These are phyloP conservation scores for Rhizoglyphus robini DNA, from an alignment of 1,140 invertebrate species.

Conservation along the genomic window DNA sequence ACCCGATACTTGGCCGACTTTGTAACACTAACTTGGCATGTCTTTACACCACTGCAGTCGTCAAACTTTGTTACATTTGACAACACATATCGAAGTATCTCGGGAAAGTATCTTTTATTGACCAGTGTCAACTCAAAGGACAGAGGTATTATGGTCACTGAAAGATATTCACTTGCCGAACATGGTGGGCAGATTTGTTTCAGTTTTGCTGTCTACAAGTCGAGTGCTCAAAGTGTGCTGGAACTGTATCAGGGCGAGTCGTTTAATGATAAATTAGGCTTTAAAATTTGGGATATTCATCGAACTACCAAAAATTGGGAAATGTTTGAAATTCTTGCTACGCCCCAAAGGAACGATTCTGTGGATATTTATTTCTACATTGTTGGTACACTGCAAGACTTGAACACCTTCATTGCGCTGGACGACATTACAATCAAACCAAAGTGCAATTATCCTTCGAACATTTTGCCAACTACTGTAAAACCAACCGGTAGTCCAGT, in stretches of 20 bases:
- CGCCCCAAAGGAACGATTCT: neutral
- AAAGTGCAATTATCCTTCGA: neutral
- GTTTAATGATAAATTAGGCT: neutral
- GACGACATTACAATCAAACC: neutral
- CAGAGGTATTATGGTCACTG: conserved; percentile 6
- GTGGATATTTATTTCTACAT: conserved; percentile 30
- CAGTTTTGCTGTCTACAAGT: neutral
- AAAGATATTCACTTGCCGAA: neutral
- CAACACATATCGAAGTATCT: neutral
- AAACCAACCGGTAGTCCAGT: neutral
- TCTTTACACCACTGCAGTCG: neutral
- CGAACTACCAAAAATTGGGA: neutral
- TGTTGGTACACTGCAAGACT: too few species aligned
- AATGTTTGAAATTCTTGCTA: conserved; percentile 16
- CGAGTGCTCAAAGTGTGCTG: neutral
- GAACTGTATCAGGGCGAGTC: conserved; percentile 13
- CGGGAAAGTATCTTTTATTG: neutral
- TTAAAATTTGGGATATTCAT: neutral
- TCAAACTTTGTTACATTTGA: neutral
- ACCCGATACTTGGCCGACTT: neutral
- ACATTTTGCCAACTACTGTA: neutral
- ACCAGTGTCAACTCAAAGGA: too few species aligned
- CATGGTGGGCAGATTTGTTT: neutral
- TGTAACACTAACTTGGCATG: neutral
- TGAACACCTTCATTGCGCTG: neutral